A percentile compares a stretch with the other conserved stretches of the same genome.
These are phyloP conservation scores for Chiridota heheva DNA, from an alignment of 35 echinoderm and acorn worm genomes.

Conservation along the genomic window DNA sequence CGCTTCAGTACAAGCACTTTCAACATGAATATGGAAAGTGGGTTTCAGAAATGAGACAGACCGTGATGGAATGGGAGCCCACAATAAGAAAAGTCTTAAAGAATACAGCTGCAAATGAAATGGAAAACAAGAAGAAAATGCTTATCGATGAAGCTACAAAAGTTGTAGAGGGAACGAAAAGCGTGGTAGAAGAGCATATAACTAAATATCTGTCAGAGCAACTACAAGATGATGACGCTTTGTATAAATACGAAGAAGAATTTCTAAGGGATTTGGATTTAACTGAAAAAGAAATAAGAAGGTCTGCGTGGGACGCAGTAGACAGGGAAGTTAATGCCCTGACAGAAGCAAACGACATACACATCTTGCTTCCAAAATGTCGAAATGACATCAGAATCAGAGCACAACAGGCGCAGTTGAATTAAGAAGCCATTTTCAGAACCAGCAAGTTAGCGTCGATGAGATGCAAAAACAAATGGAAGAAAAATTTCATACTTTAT, in stretches of 20 bases:
- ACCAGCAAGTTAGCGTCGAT: too few species aligned
- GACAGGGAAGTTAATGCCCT: slow-evolving; percentile 1
- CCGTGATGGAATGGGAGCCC: slow-evolving; percentile 28
- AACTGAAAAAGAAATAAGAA: neutral
- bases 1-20: slow-evolving; percentile 28
- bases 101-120: slow-evolving; percentile 4
- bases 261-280: slow-evolving; percentile 25
- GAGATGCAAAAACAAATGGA: too few species aligned
- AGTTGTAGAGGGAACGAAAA: neutral
- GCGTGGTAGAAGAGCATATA: neutral
- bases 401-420: slow-evolving; percentile 6
- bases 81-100: slow-evolving; percentile 3
- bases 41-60: slow-evolving; percentile 11
- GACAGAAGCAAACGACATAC: neutral
- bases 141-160: neutral
- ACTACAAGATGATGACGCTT: neutral
- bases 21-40: neutral
- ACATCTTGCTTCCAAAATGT: slow-evolving; percentile 13
- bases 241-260: slow-evolving; percentile 27
- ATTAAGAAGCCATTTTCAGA: too few species aligned
- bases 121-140: neutral
- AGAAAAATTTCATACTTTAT: neutral
- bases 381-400: slow-evolving; percentile 19
- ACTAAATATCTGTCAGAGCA: neutral
- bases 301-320: neutral